A percentile compares a stretch with the other conserved stretches of the same genome.
Evolutionary conservation across 2,888 invertebrate species (phyloP).

Genomic region (Hypena proboscidalis): DNA sequence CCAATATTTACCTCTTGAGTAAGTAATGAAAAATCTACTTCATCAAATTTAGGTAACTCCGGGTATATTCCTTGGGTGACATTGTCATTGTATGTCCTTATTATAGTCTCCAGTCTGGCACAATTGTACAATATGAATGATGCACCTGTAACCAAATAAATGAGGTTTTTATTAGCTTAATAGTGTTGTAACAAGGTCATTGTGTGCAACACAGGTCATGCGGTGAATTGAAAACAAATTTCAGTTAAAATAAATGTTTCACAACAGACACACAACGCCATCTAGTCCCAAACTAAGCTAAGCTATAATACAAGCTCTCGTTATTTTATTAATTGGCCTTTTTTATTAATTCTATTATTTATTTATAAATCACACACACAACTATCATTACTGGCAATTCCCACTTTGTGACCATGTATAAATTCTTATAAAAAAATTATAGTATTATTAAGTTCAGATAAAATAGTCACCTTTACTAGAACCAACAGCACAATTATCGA

Average conservation of each 20-base stretch:
- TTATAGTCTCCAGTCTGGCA: conserved; percentile 88
- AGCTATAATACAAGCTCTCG: no score
- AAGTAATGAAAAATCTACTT: conserved; percentile 87
- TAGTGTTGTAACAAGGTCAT: conserved; percentile 9
- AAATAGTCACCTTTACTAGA: conserved; percentile 83
- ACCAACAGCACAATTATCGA: conserved; percentile 68
- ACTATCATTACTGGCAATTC: no score
- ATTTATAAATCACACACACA: no score
- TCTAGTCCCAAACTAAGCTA: no score
- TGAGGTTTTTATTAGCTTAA: conserved; percentile 19
- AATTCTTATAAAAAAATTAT: no score
- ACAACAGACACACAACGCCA: no score
- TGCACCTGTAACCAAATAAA: conserved; percentile 81
- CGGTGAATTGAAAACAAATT: no score
- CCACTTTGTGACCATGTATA: no score
- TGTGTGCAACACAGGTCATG: neutral
- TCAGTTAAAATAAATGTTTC: no score
- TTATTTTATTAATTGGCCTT: no score
- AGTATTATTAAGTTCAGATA: no score
- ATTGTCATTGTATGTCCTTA: conserved; percentile 86
- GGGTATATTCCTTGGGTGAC: conserved; percentile 85
- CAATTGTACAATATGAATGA: conserved; percentile 92
- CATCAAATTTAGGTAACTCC: conserved; percentile 82
- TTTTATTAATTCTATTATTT: no score
- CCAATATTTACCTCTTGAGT: conserved; percentile 85